Base-by-base conservation (phyloP, 2,113 vertebrate species). In the Globicephala melas region DNA sequence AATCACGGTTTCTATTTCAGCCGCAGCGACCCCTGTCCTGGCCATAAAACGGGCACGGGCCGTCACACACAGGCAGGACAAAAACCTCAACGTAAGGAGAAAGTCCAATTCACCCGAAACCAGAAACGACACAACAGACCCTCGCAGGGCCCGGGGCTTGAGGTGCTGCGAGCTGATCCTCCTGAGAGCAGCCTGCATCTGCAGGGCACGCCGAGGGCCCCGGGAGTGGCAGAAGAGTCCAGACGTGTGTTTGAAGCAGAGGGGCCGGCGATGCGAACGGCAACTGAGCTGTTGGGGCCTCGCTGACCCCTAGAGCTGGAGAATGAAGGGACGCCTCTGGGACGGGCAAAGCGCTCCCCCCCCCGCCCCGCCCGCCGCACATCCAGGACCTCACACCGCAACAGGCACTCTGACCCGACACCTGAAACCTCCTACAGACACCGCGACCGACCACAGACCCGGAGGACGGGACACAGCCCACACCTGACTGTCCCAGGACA, bases 391-490 rank as follows among this genome's bases (percentile, higher is more conserved):
- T 65, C 26, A 10, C 36, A 76, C 18, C 2, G 33, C 14, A 11
- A 9, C 3, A 31, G 38, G 41, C 50, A 55, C 44, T 12, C 13
- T 0, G 15, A 8, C 2, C 1, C 0, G 26, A 55, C 38, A 6
- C 9, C 33, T 50, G 26, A 55, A n/a, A 6, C 12, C 33, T 50
- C 74, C 10, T 60, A 11, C 11, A 38, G 77, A n/a, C 13, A 15
- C 10, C 38, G 33, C 5, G 0, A 6, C 28, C 1, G 5, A 18
- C 44, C 1, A n/a, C 28, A 55, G 44, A 33, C 63, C 58, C 10
- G 0, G 6, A 18, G 0, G 18, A 1, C 0, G 0, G 20, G 11
- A 21, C 8, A 7, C 23, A 14, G 47, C 6, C n/a, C 33, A 4
- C 14, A 18, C 2, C 88, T 41, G 36, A 31, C 1, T 8, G 21